A percentile compares a stretch with the other conserved stretches of the same genome.
Evolutionary conservation across 1,140 invertebrate genomes (phyloP).

Genomic region (silkworm (Bombyx mori)): DNA sequence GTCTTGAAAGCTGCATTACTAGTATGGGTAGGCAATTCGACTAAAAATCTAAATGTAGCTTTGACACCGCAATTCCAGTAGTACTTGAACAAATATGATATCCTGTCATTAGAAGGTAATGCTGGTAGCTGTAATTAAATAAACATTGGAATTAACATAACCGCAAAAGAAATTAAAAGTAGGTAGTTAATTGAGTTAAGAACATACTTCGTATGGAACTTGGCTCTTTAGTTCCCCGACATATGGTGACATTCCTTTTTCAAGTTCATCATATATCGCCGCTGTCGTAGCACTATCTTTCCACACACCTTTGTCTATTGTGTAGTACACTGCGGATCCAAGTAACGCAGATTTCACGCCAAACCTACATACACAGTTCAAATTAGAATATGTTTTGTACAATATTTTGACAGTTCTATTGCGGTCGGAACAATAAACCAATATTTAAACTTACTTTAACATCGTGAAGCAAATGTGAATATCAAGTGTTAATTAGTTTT

Average conservation of each 20-base stretch:
- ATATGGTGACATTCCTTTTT: constrained; percentile 67
- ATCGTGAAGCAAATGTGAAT: constrained; percentile 9
- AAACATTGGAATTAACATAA: not conserved
- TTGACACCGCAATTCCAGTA: constrained; percentile 73
- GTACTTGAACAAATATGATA: constrained; percentile 66
- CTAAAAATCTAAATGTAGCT: constrained; percentile 66
- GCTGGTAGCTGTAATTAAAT: constrained; percentile 68
- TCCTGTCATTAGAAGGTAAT: constrained; percentile 65
- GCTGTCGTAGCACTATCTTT: constrained; percentile 68
- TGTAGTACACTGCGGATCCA: constrained; percentile 68
- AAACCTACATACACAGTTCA: constrained; percentile 51
- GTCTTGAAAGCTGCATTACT: constrained; percentile 49
- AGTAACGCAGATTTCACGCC: constrained; percentile 68
- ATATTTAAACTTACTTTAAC: constrained; percentile 22
- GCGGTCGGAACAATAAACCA: no score
- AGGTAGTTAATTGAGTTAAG: not conserved
- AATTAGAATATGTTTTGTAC: not conserved
- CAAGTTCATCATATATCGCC: constrained; percentile 64
- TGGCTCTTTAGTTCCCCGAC: constrained; percentile 67
- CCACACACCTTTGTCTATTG: constrained; percentile 72
- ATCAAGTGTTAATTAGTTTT: no score
- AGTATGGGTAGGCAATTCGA: constrained; percentile 61
- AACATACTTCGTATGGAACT: constrained; percentile 69
- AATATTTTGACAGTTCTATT: not conserved
- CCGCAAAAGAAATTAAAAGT: not conserved